These are phyloP conservation scores for Notolepis coatsorum DNA, from an alignment of 2,797 vertebrate species.

Conservation along the genomic window DNA sequence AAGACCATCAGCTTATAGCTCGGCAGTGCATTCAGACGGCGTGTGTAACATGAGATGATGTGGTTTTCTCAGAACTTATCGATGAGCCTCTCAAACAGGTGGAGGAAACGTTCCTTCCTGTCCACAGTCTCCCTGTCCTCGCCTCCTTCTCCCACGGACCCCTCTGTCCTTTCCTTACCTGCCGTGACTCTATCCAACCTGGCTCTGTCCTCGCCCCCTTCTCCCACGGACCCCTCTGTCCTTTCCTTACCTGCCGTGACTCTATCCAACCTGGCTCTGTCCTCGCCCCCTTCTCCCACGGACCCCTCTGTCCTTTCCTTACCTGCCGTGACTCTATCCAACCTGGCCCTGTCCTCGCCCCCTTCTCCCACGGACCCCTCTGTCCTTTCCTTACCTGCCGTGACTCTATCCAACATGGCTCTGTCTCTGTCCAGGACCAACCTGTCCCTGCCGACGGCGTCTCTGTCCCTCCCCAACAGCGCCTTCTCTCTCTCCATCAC, in stretches of 20 bases:
- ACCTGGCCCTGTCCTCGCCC: slow-evolving; percentile 16
- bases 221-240: slow-evolving; percentile 45
- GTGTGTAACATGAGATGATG: too few species aligned
- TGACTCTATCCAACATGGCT: slow-evolving; percentile 33
- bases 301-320: too few species aligned
- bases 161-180: too few species aligned
- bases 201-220: slow-evolving; percentile 4
- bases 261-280: not conserved
- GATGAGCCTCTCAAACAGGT: slow-evolving; percentile 73
- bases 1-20: too few species aligned
- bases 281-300: not conserved
- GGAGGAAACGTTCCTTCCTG: slow-evolving; percentile 68
- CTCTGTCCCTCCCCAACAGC: slow-evolving; percentile 68
- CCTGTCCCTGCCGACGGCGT: slow-evolving; percentile 51
- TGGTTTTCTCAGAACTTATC: slow-evolving; percentile 60
- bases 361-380: slow-evolving; percentile 9
- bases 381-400: slow-evolving; percentile 30
- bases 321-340: too few species aligned
- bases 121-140: slow-evolving; percentile 36
- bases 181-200: too few species aligned
- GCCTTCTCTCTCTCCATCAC: slow-evolving; percentile 68
- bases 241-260: too few species aligned
- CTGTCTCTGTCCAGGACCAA: slow-evolving; percentile 61
- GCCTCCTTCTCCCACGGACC: slow-evolving; percentile 20
- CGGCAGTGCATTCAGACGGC: too few species aligned